Conservation (phyloP, 2,888 invertebrate genomes). For the Eilema depressum region DNA sequence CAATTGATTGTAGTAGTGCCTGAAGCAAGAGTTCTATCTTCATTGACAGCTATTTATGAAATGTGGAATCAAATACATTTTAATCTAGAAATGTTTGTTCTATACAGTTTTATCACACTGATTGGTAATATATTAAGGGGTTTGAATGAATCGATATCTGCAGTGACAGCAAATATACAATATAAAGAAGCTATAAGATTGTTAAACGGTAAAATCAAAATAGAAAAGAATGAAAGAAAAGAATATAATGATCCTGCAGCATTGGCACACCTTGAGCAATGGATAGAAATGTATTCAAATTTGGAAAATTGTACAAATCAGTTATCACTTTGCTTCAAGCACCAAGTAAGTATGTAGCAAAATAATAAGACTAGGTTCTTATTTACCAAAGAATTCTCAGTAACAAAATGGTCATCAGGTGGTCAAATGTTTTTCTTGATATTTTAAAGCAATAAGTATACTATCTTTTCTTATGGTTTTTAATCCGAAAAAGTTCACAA, state of each 20-base stretch:
- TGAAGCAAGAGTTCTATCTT: background rate
- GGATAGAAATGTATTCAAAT: conserved; percentile 1
- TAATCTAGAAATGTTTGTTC: conserved; percentile 2
- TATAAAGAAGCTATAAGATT: background rate
- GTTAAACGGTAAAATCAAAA: background rate
- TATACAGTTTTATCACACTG: conserved; percentile 9
- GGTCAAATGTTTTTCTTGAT: too few species aligned
- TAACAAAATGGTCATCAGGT: background rate
- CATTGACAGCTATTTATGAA: background rate
- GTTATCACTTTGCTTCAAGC: background rate
- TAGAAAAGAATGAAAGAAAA: too few species aligned
- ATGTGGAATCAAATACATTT: conserved; percentile 2
- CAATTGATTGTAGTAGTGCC: background rate
- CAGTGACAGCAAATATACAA: background rate
- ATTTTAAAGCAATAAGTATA: too few species aligned
- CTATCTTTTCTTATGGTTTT: too few species aligned
- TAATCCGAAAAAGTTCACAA: too few species aligned
- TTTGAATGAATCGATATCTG: conserved; percentile 3
- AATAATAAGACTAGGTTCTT: background rate
- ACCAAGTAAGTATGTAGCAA: background rate
- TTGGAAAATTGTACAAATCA: background rate
- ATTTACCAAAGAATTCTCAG: background rate
- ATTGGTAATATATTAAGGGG: background rate
- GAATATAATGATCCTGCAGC: background rate
- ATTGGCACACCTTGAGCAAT: background rate